Evolutionary conservation across 2,113 vertebrate species (phyloP), one percentile per base, ranked within the genome.

Genomic region (Drymodes brunneopygia): DNA sequence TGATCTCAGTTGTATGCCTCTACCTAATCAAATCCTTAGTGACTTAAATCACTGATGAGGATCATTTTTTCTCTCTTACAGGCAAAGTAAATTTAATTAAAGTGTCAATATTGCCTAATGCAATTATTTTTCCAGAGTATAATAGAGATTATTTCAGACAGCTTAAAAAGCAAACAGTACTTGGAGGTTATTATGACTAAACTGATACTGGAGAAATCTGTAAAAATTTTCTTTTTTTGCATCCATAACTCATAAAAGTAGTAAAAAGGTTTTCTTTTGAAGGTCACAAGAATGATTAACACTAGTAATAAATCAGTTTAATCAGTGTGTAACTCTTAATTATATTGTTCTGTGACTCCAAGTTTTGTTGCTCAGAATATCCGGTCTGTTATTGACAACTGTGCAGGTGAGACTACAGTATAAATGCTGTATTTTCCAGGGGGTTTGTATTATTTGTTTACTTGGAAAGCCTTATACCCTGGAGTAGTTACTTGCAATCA

Each of bases 1-100:
- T 95, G 66, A 93, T 95, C 61, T 87, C 80, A 35, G 44, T 92
- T 93, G 50, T 90, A 83, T 86, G 69, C 21, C 71, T 95, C 91
- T 94, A 61, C 67, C 93, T 96, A 95, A 93, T 96, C 70, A 96
- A 95, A 92, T 97, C 75, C 81, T 90, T 74, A 91, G 71, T 89
- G 89, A 92, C 61, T 96, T 97, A 86, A 95, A 74, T 93, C 67
- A 88, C 71, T 88, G 87, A 92, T 86, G 71, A 89, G 88, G 77
- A 96, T 93, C 79, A 73, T 88, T 75, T 75, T 73, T 86, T 81
- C 54, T 95, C 80, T 95, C 90, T 70, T 62, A 92, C 35, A 90
- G 62, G 28, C 72, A 94, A 96, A 33, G 74, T 80, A 94, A 92
- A 93, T 96, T 97, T 96, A 96, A 97, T 98, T 98, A 97, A 96